phyloP scores from a whole-genome alignment of 1,140 invertebrate species.

The Leptinotarsa texana region DNA sequence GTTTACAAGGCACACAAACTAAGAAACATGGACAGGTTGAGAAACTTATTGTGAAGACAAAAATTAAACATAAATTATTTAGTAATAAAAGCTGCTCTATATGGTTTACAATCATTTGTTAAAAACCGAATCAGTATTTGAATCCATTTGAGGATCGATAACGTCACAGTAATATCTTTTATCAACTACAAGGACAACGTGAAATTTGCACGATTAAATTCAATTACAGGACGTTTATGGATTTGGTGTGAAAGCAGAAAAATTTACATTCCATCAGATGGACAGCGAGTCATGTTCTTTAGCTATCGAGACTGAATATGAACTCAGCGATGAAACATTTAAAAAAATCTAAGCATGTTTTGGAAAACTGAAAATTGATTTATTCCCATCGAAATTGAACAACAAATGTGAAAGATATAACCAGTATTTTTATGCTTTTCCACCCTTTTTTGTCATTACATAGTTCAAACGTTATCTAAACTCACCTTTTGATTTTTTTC shows the following conservation, averaged over 20 bases:
- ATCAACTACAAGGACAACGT: background rate
- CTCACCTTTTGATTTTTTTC: too few species aligned
- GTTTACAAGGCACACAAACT: too few species aligned
- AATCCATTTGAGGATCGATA: slow-evolving; percentile 23
- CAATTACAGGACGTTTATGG: slow-evolving; percentile 39
- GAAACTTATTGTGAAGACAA: too few species aligned
- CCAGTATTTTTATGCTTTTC: slow-evolving; percentile 48
- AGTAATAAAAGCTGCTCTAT: too few species aligned
- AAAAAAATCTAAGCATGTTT: slow-evolving; percentile 8
- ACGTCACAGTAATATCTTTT: slow-evolving; percentile 21
- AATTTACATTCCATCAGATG: slow-evolving; percentile 39
- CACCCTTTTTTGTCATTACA: slow-evolving; percentile 40
- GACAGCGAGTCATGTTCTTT: background rate
- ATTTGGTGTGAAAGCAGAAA: slow-evolving; percentile 44
- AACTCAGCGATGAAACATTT: slow-evolving; percentile 15
- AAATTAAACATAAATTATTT: too few species aligned
- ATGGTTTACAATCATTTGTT: slow-evolving; percentile 29
- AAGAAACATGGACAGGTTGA: too few species aligned
- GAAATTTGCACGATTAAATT: slow-evolving; percentile 33
- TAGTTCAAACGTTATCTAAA: slow-evolving; percentile 12
- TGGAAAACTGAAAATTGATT: slow-evolving; percentile 26
- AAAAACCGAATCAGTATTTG: background rate
- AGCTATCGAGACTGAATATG: slow-evolving; percentile 25
- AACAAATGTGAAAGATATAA: slow-evolving; percentile 42
- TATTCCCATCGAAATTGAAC: slow-evolving; percentile 35